phyloP scores from a whole-genome alignment of 1,140 invertebrate species.

The Venustaconcha ellipsiformis region DNA sequence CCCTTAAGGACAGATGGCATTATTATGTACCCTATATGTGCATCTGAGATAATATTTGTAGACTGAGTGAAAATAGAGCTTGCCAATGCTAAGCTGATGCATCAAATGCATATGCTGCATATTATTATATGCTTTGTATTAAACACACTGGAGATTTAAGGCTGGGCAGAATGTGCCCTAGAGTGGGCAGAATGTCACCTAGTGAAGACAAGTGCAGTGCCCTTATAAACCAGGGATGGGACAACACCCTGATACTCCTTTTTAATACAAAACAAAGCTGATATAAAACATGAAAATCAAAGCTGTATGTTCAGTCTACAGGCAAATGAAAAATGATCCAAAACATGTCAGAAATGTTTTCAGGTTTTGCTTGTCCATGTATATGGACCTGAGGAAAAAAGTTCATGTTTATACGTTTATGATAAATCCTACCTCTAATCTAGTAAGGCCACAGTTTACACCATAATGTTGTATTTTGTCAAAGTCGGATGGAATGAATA shows the following conservation, averaged over 20 bases:
- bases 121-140: no score
- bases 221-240: no score
- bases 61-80: no score
- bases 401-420: neutral
- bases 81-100: no score
- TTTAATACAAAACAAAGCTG: neutral
- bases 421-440: slow-evolving; percentile 77
- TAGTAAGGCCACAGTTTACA: slow-evolving; percentile 75
- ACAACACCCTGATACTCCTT: neutral
- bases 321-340: neutral
- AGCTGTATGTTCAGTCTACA: neutral
- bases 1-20: no score
- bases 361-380: neutral
- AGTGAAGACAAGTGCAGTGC: no score
- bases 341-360: neutral
- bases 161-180: no score
- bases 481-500: slow-evolving; percentile 82
- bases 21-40: no score
- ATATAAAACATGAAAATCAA: neutral
- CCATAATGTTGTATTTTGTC: slow-evolving; percentile 74
- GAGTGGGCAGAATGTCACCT: no score
- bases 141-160: no score
- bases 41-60: no score
- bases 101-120: no score
- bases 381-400: neutral